A percentile compares a stretch with the other conserved stretches of the same genome.
Conservation (phyloP, 1,140 invertebrate species). For the Spodoptera litura region DNA sequence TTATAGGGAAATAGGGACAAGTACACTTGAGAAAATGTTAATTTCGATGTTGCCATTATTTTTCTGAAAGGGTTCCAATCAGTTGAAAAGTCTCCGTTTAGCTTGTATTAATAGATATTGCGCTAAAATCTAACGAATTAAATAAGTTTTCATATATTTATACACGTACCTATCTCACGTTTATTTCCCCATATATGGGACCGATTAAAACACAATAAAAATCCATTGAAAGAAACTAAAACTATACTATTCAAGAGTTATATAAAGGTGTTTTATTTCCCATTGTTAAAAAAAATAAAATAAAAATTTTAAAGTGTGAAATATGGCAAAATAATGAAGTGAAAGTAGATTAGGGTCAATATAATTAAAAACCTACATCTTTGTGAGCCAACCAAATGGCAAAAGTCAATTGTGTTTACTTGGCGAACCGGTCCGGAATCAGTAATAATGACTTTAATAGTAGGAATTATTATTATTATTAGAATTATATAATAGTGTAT, state of each 20-base stretch:
- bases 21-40: no score
- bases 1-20: neutral
- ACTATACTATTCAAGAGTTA: no score
- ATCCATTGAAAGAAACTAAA: no score
- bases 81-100: no score
- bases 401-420: conserved; percentile 83
- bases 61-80: no score
- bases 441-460: conserved; percentile 78
- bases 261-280: neutral
- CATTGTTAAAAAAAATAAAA: conserved; percentile 1
- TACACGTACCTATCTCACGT: no score
- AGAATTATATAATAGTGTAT: conserved; percentile 78
- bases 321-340: conserved; percentile 69
- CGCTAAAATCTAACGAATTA: no score
- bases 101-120: no score
- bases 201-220: no score
- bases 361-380: conserved; percentile 77
- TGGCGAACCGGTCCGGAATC: conserved; percentile 68
- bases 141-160: no score
- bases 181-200: no score
- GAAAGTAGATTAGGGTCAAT: conserved; percentile 75
- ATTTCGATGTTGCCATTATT: no score
- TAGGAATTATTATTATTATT: conserved; percentile 77
- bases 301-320: conserved; percentile 47
- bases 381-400: conserved; percentile 77